Percentiles rank a stretch among this genome's conserved stretches.
Conservation (phyloP, 2,888 invertebrate species). For the Parapristionchus giblindavisi region DNA sequence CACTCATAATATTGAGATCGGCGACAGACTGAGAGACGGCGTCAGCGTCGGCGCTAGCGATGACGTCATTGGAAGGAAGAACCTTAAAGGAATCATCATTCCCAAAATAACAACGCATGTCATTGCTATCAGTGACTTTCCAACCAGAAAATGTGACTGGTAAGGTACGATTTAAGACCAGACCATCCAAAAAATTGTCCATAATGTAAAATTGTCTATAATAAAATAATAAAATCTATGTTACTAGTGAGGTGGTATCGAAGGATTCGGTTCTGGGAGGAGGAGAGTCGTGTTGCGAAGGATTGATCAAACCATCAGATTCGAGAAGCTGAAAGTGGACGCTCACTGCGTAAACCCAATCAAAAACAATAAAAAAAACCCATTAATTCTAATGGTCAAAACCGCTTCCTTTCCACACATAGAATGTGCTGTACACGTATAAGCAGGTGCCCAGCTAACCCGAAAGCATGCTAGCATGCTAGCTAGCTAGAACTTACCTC, state of each 20-base stretch:
- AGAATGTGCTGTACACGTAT: not conserved
- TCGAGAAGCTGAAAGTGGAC: constrained; percentile 15
- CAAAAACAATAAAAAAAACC: not conserved
- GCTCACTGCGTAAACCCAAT: too few species aligned
- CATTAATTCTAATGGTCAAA: not conserved
- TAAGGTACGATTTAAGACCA: too few species aligned
- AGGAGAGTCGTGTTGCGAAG: constrained; percentile 15
- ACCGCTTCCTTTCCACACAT: not conserved
- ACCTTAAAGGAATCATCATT: not conserved
- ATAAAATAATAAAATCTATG: too few species aligned
- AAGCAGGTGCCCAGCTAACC: not conserved
- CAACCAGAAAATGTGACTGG: too few species aligned
- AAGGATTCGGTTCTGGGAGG: not conserved
- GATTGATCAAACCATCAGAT: not conserved
- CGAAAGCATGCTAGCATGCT: not conserved
- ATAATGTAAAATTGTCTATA: too few species aligned
- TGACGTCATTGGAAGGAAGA: constrained; percentile 6
- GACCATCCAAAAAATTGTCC: too few species aligned
- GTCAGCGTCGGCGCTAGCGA: not conserved
- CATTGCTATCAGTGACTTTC: too few species aligned
- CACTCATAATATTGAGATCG: not conserved
- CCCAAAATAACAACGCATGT: too few species aligned
- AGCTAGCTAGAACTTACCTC: not conserved
- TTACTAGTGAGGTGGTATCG: constrained; percentile 13
- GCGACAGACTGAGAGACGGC: constrained; percentile 2